Evolutionary conservation across 1,140 invertebrate genomes (phyloP).

Genomic region (Varroa destructor): DNA sequence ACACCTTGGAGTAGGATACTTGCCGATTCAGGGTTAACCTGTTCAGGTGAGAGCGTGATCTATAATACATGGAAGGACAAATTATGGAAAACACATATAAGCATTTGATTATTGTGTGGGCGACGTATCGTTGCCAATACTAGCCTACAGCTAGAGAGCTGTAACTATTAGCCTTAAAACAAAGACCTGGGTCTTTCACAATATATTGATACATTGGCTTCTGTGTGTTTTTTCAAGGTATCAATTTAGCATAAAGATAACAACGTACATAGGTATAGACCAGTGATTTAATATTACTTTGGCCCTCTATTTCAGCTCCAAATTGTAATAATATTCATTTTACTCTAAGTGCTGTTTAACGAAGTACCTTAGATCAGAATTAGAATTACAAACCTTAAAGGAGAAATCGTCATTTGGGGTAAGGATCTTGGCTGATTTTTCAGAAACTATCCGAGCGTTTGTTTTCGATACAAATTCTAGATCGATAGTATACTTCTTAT

Average conservation of each 20-base stretch:
- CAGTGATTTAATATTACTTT: not conserved
- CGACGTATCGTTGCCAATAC: too few species aligned
- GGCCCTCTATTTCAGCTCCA: constrained; percentile 29
- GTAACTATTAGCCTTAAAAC: too few species aligned
- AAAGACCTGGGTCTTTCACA: too few species aligned
- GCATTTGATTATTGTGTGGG: too few species aligned
- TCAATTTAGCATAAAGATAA: constrained; percentile 19
- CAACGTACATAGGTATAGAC: not conserved
- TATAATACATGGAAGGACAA: constrained; percentile 47
- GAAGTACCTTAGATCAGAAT: too few species aligned
- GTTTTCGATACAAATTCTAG: constrained; percentile 59
- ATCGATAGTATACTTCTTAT: constrained; percentile 58
- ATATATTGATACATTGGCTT: too few species aligned
- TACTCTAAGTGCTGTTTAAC: too few species aligned
- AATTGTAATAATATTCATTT: too few species aligned
- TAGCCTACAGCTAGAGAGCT: too few species aligned
- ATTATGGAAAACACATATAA: too few species aligned
- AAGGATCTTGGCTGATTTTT: constrained; percentile 51
- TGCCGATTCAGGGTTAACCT: constrained; percentile 43
- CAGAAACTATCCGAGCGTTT: constrained; percentile 55
- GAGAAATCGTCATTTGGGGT: constrained; percentile 40
- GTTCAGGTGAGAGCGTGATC: constrained; percentile 55
- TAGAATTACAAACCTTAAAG: constrained; percentile 40
- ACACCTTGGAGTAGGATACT: constrained; percentile 58
- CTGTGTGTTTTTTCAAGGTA: too few species aligned